Base-by-base conservation (phyloP, 2,797 vertebrate species). In the Lagodon rhomboides region DNA sequence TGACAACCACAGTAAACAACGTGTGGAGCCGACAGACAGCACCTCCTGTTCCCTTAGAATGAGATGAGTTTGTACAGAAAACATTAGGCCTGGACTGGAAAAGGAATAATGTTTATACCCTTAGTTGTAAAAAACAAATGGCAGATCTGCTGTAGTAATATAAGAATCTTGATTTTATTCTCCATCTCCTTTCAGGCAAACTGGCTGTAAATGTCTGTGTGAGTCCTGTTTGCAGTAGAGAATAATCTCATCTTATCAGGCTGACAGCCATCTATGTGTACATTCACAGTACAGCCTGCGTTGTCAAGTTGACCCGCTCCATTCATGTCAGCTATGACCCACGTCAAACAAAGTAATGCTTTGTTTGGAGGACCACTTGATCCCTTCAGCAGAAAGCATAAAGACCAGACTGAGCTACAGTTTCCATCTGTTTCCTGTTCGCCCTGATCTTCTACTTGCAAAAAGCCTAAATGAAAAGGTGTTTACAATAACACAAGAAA, bases 1-100 rank as follows among this genome's bases (percentile, higher is more conserved):
- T 94, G 94, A 94, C 79, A 41, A 73, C 43, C 77, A 91, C 78
- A 92, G 73, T 68, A 86, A 85, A 93, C 84, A 89, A 79, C 63
- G 76, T 86, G 74, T 77, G 59, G 10, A 38, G 34, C 22, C 9
- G n/a, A 22, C 11, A 27, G 22, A 5, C 23, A 54, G 20, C 13
- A 12, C 2, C 68, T 41, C 27, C 38, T 47, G 25, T 17, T 22
- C 0, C 34, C 20, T n/a, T 6, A 25, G 41, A 22, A 46, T n/a
- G n/a, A 2, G 20, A 38, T 0, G 4, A 60, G 54, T 51, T 63
- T 59, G 10, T 3, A 13, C 7, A 4, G 44, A 12, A 30, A 46
- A 18, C 25, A 43, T 30, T n/a, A 38, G 38, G 38, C n/a, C n/a
- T n/a, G n/a, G n/a, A 10, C 38, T 25, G 9, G 13, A 12, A 23